These are phyloP conservation scores for Melanaphis sacchari DNA, from an alignment of 1,140 invertebrate species.

Conservation along the genomic window DNA sequence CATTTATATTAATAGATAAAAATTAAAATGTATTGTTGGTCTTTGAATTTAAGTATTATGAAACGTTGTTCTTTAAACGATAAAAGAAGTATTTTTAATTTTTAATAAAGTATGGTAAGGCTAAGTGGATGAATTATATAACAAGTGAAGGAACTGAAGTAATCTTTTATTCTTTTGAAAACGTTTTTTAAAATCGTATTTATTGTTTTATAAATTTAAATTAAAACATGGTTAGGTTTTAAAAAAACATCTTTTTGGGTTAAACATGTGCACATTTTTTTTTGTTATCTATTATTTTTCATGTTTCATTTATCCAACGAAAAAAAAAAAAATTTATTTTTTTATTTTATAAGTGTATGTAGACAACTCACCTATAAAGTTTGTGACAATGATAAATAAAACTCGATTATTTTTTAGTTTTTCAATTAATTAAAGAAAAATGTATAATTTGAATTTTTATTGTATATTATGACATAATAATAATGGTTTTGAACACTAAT, in stretches of 20 bases:
- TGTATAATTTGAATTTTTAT: too few species aligned
- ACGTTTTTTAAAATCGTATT: not conserved
- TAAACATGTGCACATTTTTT: not conserved
- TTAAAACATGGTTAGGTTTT: conserved; percentile 2
- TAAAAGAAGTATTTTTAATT: not conserved
- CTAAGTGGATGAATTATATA: not conserved
- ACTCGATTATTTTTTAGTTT: not conserved
- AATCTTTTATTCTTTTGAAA: not conserved
- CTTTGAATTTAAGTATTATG: not conserved
- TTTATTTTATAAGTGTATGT: not conserved
- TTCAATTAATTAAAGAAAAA: not conserved
- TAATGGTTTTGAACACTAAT: not conserved
- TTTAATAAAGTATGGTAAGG: not conserved
- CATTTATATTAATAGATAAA: not conserved
- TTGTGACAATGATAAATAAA: too few species aligned
- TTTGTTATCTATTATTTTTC: too few species aligned
- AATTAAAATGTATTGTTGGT: not conserved
- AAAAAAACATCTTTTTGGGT: too few species aligned
- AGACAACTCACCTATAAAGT: too few species aligned
- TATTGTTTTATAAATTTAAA: conserved; percentile 21
- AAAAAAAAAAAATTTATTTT: not conserved
- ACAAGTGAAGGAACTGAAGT: not conserved
- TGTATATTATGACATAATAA: too few species aligned
- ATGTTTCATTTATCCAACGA: not conserved
- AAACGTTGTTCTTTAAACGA: not conserved